These are phyloP conservation scores for Linnaemya vulpina DNA, from an alignment of 2,888 invertebrate species.

Conservation along the genomic window DNA sequence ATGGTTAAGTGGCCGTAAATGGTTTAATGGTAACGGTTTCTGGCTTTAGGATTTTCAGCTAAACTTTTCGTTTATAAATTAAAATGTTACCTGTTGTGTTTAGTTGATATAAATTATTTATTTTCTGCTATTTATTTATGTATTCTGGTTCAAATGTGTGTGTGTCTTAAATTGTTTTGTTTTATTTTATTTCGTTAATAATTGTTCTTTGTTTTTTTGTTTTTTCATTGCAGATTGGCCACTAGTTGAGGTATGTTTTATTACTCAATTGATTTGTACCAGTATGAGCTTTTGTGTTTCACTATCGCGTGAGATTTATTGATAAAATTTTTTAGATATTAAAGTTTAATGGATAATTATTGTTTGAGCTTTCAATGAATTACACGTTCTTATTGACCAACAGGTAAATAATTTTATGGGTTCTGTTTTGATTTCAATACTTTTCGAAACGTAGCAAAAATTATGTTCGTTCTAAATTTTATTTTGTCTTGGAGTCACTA, in stretches of 20 bases:
- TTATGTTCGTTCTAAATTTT: no score
- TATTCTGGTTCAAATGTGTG: not conserved
- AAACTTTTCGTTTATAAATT: slow-evolving; percentile 30
- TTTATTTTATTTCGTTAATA: not conserved
- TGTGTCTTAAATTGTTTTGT: not conserved
- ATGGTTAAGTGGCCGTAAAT: not conserved
- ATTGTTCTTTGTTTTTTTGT: slow-evolving; percentile 12
- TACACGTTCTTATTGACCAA: no score
- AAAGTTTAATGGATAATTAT: slow-evolving; percentile 27
- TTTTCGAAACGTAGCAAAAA: no score
- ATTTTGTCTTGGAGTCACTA: no score
- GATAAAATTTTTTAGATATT: slow-evolving; percentile 20
- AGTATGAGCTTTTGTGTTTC: not conserved
- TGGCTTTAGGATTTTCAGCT: slow-evolving; percentile 18
- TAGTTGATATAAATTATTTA: not conserved
- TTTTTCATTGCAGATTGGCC: slow-evolving; percentile 34
- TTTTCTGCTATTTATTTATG: slow-evolving; percentile 16
- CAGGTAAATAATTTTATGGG: no score
- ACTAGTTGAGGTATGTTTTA: slow-evolving; percentile 15
- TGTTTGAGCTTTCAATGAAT: no score
- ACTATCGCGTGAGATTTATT: slow-evolving; percentile 48
- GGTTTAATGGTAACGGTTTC: slow-evolving; percentile 23
- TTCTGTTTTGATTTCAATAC: no score
- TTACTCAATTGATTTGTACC: slow-evolving; percentile 35
- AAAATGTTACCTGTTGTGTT: slow-evolving; percentile 43